Evolutionary conservation across 2,888 invertebrate genomes (phyloP).

Genomic region (Nymphalis c-album): DNA sequence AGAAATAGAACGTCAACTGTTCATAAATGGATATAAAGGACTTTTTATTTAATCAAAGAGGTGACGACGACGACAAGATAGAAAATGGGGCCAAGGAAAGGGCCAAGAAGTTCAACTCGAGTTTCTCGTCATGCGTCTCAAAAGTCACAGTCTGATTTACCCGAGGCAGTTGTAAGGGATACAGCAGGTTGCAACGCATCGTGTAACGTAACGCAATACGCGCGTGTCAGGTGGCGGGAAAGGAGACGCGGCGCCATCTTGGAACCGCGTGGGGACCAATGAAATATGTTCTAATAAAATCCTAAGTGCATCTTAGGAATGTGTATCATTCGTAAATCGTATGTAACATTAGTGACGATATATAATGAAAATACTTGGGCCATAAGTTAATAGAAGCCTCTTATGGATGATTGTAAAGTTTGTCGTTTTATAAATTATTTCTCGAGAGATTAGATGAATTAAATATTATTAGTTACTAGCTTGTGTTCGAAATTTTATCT

Average conservation of each 20-base stretch:
- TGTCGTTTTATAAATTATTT: too few relatives aligned
- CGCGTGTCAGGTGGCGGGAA: conserved; percentile 11
- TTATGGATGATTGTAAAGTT: too few relatives aligned
- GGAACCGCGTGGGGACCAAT: conserved; percentile 4
- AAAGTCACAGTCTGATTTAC: conserved; percentile 36
- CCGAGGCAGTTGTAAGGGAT: conserved; percentile 27
- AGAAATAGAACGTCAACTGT: too few relatives aligned
- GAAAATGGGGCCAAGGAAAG: conserved; percentile 9
- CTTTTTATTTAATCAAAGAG: too few relatives aligned
- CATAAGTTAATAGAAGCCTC: too few relatives aligned
- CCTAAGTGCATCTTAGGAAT: too few relatives aligned
- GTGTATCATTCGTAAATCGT: neutral
- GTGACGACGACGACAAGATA: too few relatives aligned
- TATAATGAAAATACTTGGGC: neutral
- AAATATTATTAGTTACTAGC: too few relatives aligned
- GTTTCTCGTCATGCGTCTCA: conserved; percentile 29
- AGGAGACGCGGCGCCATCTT: conserved; percentile 10
- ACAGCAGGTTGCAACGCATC: conserved; percentile 24
- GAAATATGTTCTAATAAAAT: conserved; percentile 4
- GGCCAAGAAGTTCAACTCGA: conserved; percentile 15
- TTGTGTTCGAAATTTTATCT: too few relatives aligned
- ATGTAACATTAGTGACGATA: neutral
- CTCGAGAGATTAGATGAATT: too few relatives aligned
- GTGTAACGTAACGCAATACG: conserved; percentile 18
- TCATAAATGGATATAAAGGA: neutral